Percentiles rank a stretch among this genome's conserved stretches.
Evolutionary conservation across 2,888 invertebrate genomes (phyloP).

Genomic region (Parnassius apollo): DNA sequence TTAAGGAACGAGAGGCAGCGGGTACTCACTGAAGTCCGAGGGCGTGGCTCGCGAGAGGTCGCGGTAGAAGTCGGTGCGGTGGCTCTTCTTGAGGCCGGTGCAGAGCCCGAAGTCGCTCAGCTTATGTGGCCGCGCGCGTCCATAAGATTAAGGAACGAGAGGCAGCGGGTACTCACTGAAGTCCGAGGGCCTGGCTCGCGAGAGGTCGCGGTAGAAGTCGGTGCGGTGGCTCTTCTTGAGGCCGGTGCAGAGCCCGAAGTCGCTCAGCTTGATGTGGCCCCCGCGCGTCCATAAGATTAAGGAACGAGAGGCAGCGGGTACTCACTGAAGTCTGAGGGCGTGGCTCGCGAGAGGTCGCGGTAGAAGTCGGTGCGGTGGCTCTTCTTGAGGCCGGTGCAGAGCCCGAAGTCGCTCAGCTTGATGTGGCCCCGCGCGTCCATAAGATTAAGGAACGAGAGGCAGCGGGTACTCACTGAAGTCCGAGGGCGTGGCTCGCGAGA

Average conservation of each 20-base stretch:
- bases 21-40: slow-evolving; percentile 93
- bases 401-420: slow-evolving; percentile 97
- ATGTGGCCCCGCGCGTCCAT: slow-evolving; percentile 98
- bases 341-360: slow-evolving; percentile 96
- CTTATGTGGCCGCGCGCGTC: slow-evolving; percentile 99
- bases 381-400: slow-evolving; percentile 99
- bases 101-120: slow-evolving; percentile 98
- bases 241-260: slow-evolving; percentile 99
- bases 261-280: slow-evolving; percentile 97
- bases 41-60: slow-evolving; percentile 98
- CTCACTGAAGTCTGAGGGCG: slow-evolving; percentile 97
- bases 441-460: not conserved
- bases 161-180: slow-evolving; percentile 85
- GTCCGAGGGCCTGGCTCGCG: slow-evolving; percentile 97
- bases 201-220: slow-evolving; percentile 98
- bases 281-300: too few relatives aligned
- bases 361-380: slow-evolving; percentile 99
- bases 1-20: not conserved
- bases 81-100: slow-evolving; percentile 99
- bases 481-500: slow-evolving; percentile 97
- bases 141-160: not conserved
- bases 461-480: slow-evolving; percentile 90
- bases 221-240: slow-evolving; percentile 99
- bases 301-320: slow-evolving; percentile 27
- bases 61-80: slow-evolving; percentile 99